Evolutionary conservation across 2,888 invertebrate genomes (phyloP).

Genomic region (Stenoptilia bipunctidactyla): DNA sequence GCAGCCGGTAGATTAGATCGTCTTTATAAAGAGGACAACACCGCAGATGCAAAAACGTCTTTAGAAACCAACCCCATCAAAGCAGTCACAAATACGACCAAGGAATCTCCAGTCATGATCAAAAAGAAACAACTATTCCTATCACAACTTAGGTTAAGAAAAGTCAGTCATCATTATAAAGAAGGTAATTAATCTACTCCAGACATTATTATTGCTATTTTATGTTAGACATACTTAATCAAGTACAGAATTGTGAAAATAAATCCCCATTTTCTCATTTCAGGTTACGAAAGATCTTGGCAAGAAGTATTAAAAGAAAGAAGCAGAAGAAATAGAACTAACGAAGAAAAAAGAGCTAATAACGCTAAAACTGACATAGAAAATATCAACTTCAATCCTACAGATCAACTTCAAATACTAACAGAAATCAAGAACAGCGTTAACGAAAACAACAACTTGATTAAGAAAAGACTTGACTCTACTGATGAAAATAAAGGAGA

Average conservation of each 20-base stretch:
- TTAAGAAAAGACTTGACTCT: constrained; percentile 47
- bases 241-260: too few species aligned
- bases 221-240: too few species aligned
- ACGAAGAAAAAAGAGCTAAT: constrained; percentile 5
- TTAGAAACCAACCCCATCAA: neutral
- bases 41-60: neutral
- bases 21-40: constrained; percentile 36
- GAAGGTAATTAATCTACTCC: constrained; percentile 57
- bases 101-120: neutral
- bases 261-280: neutral
- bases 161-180: constrained; percentile 65
- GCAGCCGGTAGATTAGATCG: constrained; percentile 41
- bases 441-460: constrained; percentile 55
- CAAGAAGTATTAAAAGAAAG: constrained; percentile 74
- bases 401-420: constrained; percentile 45
- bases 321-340: constrained; percentile 62
- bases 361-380: constrained; percentile 18
- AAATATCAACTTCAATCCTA: constrained; percentile 30
- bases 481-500: constrained; percentile 26
- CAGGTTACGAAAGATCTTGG: constrained; percentile 76
- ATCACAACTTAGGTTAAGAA: constrained; percentile 66
- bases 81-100: neutral
- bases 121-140: constrained; percentile 72
- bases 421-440: constrained; percentile 56
- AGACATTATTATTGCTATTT: too few species aligned